Percentiles rank a stretch among this genome's conserved stretches.
Conservation (phyloP, 2,797 vertebrate species). For the Sebastes goodei region DNA sequence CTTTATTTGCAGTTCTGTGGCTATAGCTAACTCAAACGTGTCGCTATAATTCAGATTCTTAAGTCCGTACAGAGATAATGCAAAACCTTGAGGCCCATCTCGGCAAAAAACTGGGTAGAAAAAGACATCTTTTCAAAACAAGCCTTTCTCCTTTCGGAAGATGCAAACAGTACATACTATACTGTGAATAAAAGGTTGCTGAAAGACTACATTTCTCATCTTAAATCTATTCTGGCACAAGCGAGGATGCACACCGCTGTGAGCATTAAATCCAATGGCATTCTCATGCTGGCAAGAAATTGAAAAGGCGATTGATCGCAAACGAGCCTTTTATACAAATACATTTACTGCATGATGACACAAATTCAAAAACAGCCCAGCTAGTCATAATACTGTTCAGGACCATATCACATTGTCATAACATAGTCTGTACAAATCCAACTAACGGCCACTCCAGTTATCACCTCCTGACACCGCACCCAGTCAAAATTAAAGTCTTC, state of each 20-base stretch:
- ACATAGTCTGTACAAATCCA: not conserved
- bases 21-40: not conserved
- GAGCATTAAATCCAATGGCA: not conserved
- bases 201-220: constrained; percentile 12
- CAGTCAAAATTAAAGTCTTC: constrained; percentile 27
- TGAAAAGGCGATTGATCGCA: constrained; percentile 4
- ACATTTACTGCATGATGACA: not conserved
- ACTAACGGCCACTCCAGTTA: not conserved
- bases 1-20: constrained; percentile 36
- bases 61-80: not conserved
- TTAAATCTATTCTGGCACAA: constrained; percentile 24
- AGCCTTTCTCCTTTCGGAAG: not conserved
- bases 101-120: not conserved
- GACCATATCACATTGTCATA: not conserved
- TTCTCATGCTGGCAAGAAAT: not conserved
- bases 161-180: not conserved
- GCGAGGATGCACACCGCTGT: not conserved
- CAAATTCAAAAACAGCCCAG: not conserved
- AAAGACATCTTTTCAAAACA: not conserved
- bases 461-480: constrained; percentile 27
- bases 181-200: not conserved
- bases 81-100: constrained; percentile 11
- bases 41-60: constrained; percentile 1
- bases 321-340: constrained; percentile 5
- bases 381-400: not conserved